These are phyloP conservation scores for Nautilus pompilius DNA, from an alignment of 1,140 invertebrate species.

Conservation along the genomic window DNA sequence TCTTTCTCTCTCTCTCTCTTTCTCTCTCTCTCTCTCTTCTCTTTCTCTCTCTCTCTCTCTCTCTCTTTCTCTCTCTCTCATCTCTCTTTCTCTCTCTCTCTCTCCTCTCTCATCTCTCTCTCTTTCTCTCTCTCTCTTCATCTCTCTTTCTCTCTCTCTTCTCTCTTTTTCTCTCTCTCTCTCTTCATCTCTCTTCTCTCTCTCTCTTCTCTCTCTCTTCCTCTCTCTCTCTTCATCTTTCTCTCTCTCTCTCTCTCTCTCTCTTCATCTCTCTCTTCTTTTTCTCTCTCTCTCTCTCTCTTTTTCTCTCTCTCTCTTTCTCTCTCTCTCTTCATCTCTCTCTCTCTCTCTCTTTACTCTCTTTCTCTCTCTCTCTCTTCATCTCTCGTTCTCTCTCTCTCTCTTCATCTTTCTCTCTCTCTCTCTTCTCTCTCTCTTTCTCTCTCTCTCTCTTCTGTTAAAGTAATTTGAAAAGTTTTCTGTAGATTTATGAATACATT, in stretches of 20 bases:
- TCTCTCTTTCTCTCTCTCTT: conserved; percentile 3
- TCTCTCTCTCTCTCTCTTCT: conserved; percentile 21
- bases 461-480: too few species aligned
- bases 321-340: conserved; percentile 10
- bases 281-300: conserved; percentile 12
- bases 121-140: conserved; percentile 4
- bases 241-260: background rate
- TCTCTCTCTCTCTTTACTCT: conserved; percentile 1
- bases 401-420: background rate
- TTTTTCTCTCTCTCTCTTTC: conserved; percentile 6
- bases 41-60: conserved; percentile 4
- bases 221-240: background rate
- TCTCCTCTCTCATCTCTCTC: background rate
- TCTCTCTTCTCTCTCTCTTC: background rate
- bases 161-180: background rate
- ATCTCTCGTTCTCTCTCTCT: background rate
- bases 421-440: conserved; percentile 3
- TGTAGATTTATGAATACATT: too few species aligned
- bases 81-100: background rate
- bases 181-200: background rate
- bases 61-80: background rate
- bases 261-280: background rate
- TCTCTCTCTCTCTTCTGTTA: too few species aligned
- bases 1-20: conserved; percentile 17
- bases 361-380: background rate